Evolutionary conservation across 2,113 vertebrate genomes (phyloP).

Genomic region (Xenus cinereus): DNA sequence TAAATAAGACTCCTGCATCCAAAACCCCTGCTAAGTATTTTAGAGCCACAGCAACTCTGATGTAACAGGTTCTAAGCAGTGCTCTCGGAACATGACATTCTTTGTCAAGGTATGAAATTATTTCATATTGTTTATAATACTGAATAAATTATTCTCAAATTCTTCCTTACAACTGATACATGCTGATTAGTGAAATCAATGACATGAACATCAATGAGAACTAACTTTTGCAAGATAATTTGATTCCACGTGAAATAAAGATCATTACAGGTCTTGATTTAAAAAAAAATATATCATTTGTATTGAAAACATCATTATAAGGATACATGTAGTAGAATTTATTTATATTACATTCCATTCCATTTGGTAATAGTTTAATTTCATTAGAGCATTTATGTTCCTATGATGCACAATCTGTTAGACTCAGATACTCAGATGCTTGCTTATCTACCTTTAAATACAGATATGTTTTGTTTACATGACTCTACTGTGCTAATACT

Average conservation of each 20-base stretch:
- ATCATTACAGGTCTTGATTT: neutral
- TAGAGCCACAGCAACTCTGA: neutral
- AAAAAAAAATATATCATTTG: neutral
- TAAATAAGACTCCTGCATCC: neutral
- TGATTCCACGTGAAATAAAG: neutral
- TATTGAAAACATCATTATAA: neutral
- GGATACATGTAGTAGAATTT: neutral
- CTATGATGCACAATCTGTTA: neutral
- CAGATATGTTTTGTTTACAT: neutral
- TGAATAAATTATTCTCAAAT: neutral
- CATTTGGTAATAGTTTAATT: neutral
- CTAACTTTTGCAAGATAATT: neutral
- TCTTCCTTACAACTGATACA: neutral
- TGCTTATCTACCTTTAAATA: neutral
- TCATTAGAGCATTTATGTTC: neutral
- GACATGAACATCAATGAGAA: neutral
- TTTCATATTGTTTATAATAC: neutral
- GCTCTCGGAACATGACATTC: neutral
- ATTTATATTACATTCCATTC: neutral
- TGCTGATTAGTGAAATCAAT: neutral
- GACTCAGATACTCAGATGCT: neutral
- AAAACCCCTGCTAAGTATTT: neutral
- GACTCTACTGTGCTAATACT: neutral
- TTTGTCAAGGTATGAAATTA: neutral
- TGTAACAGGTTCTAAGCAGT: neutral